Base-by-base conservation (phyloP, 2,888 invertebrate species). In the Alcis repandata region DNA sequence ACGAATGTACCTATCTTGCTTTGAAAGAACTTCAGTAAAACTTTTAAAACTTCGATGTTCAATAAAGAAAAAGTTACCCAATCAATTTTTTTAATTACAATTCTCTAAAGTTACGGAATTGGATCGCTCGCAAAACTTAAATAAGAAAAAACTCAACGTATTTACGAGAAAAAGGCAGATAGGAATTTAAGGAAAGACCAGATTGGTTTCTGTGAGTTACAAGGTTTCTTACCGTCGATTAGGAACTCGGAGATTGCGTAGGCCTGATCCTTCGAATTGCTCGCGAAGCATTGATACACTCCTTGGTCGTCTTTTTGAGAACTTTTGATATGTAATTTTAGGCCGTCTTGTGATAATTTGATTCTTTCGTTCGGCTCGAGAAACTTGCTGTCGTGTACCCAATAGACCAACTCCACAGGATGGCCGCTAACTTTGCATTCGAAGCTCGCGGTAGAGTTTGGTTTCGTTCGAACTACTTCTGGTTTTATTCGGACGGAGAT, bases 241-340 rank as follows among this genome's bases (percentile, higher is more conserved):
- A 96, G 94, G 53, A 97, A 94, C 85, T 98, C 97, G 1, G 97
- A 96, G 0, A 96, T 95, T 10, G 97, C 97, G 85, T 97, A 97
- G 15, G 96, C 96, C 87, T 97, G 97, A 82, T 98, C 97, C 90
- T 96, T 96, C 73, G 96, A 96, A 80, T 97, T 97, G 79, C 96
- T 96, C 7, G 96, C 97, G 76, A 98, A 96, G 85, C 98, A 98
- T 82, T 98, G 98, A 89, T 98, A 98, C 95, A 98, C 96, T 45
- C 98, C 98, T 64, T 96, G 95, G 87, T 98, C 98, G 63, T 96
- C 96, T 75, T 96, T 96, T 73, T 96, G 96, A 54, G 98, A 91
- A 68, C 95, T 95, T 76, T 94, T 95, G 77, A 96, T 95, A 82
- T 95, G 94, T 87, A 95, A 83, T 76, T 92, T 90, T 84, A 84